A percentile compares a stretch with the other conserved stretches of the same genome.
These are phyloP conservation scores for Drosophila mayaguana DNA, from an alignment of 2,888 invertebrate species.

Conservation along the genomic window DNA sequence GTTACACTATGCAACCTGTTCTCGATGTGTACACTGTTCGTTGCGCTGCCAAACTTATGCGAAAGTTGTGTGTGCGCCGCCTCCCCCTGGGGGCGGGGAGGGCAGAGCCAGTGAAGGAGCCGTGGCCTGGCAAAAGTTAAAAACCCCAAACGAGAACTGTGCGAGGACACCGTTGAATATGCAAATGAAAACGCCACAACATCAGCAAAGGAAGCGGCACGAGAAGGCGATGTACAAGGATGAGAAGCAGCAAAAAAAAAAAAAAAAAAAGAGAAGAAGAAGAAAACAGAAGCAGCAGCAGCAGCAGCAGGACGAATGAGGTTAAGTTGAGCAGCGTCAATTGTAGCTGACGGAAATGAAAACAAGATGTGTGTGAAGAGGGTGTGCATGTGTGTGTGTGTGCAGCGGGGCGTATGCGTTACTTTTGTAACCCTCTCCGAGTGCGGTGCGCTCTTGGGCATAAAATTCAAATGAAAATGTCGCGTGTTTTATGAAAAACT, in stretches of 20 bases:
- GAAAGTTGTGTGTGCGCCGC: conserved; percentile 26
- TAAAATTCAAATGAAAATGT: conserved; percentile 82
- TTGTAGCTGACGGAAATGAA: conserved; percentile 82
- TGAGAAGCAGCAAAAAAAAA: not conserved
- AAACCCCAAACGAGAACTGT: conserved; percentile 59
- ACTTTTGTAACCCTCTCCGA: conserved; percentile 59
- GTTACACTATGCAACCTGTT: conserved; percentile 36
- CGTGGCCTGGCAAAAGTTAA: conserved; percentile 70
- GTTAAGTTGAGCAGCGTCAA: conserved; percentile 81
- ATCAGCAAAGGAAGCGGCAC: conserved; percentile 22
- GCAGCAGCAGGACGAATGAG: conserved; percentile 65
- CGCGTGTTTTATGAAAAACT: conserved; percentile 65
- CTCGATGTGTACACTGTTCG: conserved; percentile 26
- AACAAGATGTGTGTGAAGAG: conserved; percentile 66
- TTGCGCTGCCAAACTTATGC: conserved; percentile 33
- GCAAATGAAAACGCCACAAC: conserved; percentile 73
- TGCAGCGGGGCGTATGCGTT: conserved; percentile 58
- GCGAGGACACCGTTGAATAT: conserved; percentile 68
- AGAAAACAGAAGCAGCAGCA: conserved; percentile 2
- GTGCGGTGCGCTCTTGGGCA: conserved; percentile 68
- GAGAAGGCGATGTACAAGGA: not conserved
- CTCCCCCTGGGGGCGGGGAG: not conserved
- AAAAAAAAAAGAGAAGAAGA: not conserved
- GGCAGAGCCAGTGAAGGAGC: conserved; percentile 55
- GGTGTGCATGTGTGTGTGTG: conserved; percentile 3